Base-by-base conservation (phyloP, 2,113 vertebrate species). In the Theristicus caerulescens region DNA sequence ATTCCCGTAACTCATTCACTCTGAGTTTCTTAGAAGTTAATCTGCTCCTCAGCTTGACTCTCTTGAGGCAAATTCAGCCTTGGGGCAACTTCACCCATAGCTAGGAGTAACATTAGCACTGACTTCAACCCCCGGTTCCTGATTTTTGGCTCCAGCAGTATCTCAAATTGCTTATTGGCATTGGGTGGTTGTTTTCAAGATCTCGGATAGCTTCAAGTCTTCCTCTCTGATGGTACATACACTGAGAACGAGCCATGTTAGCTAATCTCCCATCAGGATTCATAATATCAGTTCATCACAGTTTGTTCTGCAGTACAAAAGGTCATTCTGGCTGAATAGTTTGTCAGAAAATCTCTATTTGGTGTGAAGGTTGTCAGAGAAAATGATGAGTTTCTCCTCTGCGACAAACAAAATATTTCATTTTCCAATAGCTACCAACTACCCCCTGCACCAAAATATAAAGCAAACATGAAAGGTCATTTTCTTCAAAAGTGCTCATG, bases 251-350 rank as follows among this genome's bases (percentile, higher is more conserved):
- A 96, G 82, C 70, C 16, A 0, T 4, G 29, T 24, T 51, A 77
- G 57, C 73, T 95, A 58, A 95, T 93, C 88, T 46, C 44, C 77
- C 61, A 71, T 87, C 91, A 92, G 73, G 91, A 61, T 54, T 91
- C 88, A 69, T 79, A 89, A 88, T 40, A 54, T 95, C 88, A 91
- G 59, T 91, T 95, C 94, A 66, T 89, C 34, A 7, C 69, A 55
- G 44, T 88, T 90, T 86, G 72, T 86, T 90, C 85, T 61, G 57
- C 70, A 51, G 77, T 65, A 85, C 62, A 87, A 91, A 95, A 97
- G 73, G 95, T 87, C 29, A 0, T 82, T 86, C 86, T 47, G 78
- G 70, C 93, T 91, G 77, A 79, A 82, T 16, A 47, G 77, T 36
- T 94, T 54, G 31, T 82, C 88, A 96, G 78, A 85, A 89, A 62